Base-by-base conservation (phyloP, 2,797 vertebrate species). In the Prunella strophiata region DNA sequence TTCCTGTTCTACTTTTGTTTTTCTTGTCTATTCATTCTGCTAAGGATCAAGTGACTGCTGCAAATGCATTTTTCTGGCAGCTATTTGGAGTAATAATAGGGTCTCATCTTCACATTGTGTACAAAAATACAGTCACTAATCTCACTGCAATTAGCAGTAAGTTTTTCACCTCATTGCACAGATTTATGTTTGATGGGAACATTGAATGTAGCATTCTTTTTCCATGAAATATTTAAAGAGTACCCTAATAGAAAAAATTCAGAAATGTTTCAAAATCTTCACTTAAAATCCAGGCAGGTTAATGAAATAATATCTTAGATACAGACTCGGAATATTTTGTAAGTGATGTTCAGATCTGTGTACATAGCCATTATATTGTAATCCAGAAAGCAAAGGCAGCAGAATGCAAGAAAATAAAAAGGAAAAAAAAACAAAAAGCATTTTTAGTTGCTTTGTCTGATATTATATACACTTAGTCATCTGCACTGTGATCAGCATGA, bases 101-200 rank as follows among this genome's bases (percentile, higher is more conserved):
- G 75, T 94, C 91, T 94, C 58, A 76, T 91, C 78, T 81, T 85
- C 47, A 88, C 40, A 50, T 77, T 88, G 87, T 36, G 89, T 91
- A 36, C 32, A 61, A 91, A 94, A 96, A 92, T 89, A 94, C 70
- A 83, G 78, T 91, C 54, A 51, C 63, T 96, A 94, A 97, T 93
- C 88, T 96, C 93, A 94, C 71, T 94, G 80, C 82, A 97, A 95
- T 97, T 96, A 97, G 74, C 94, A 93, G 79, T 92, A 96, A 88
- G 87, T 62, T 97, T 97, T 97, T 96, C 76, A 95, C 76, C 42
- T 67, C 57, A 50, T 74, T 96, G 85, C 85, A 67, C 75, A 86
- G 92, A 94, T 93, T 96, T 96, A 66, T 93, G 48, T 95, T 95
- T 93, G 83, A 78, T 94, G 84, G 76, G 67, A 86, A 92, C 50